Evolutionary conservation across 1,140 invertebrate species (phyloP).

Genomic region (Venturia canescens): DNA sequence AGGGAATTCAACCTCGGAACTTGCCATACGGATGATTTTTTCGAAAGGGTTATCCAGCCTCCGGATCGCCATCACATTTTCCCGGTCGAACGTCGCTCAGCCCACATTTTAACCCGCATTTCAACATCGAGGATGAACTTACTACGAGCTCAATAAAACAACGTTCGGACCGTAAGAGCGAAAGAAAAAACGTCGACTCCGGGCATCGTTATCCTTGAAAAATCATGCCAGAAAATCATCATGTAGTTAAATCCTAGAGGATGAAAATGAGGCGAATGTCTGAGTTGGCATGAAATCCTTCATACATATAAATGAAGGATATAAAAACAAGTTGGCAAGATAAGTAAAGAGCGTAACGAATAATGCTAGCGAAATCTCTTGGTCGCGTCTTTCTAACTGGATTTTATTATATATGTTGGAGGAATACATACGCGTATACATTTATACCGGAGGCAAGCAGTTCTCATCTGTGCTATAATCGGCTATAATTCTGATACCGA

Average conservation of each 20-base stretch:
- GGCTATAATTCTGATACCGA: slow-evolving; percentile 25
- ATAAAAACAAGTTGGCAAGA: slow-evolving; percentile 3
- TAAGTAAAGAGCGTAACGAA: slow-evolving; percentile 17
- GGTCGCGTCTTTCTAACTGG: slow-evolving; percentile 26
- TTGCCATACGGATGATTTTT: not conserved
- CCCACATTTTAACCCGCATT: too few species aligned
- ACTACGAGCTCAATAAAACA: too few species aligned
- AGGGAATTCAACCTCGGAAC: not conserved
- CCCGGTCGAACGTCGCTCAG: too few species aligned
- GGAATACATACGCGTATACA: too few species aligned
- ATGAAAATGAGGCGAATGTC: not conserved
- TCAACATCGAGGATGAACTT: too few species aligned
- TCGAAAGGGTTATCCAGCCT: not conserved
- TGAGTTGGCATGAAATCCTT: not conserved
- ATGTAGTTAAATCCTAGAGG: too few species aligned
- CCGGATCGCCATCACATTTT: too few species aligned
- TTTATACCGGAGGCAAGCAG: not conserved
- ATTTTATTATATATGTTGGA: slow-evolving; percentile 14
- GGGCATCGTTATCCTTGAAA: too few species aligned
- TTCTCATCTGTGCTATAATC: slow-evolving; percentile 12
- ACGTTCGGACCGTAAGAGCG: too few species aligned
- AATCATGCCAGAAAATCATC: too few species aligned
- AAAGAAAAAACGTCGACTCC: too few species aligned
- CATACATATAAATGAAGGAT: slow-evolving; percentile 1
- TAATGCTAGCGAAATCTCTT: slow-evolving; percentile 8